Evolutionary conservation across 2,797 vertebrate genomes (phyloP).

Genomic region (Sitta carolinensis): DNA sequence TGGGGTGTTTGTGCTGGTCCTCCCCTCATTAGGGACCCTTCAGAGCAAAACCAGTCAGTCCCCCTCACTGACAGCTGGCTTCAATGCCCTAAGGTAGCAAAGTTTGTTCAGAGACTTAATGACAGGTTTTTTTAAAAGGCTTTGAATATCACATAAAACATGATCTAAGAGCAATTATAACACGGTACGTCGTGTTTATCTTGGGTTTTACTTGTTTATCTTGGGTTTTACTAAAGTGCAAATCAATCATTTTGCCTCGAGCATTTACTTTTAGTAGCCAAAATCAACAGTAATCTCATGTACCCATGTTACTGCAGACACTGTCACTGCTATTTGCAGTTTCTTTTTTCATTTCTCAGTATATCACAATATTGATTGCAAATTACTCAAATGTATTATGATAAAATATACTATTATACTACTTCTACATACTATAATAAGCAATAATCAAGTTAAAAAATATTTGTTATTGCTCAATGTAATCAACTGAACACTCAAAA

Average conservation of each 20-base stretch:
- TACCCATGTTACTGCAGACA: background rate
- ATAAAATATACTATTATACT: background rate
- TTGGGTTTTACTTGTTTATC: conserved; percentile 59
- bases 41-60: background rate
- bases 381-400: background rate
- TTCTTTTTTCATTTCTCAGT: background rate
- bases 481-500: background rate
- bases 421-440: background rate
- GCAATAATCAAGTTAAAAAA: background rate
- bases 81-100: conserved; percentile 49
- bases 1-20: background rate
- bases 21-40: background rate
- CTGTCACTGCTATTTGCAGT: background rate
- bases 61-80: conserved; percentile 50
- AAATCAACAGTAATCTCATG: conserved; percentile 40
- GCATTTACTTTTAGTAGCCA: conserved; percentile 29
- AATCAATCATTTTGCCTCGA: conserved; percentile 55
- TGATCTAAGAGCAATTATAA: conserved; percentile 64
- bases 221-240: conserved; percentile 50
- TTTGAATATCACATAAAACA: conserved; percentile 64
- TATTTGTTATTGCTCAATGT: background rate
- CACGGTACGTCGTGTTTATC: conserved; percentile 21
- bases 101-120: conserved; percentile 52
- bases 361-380: background rate
- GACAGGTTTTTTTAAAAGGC: conserved; percentile 24